Evolutionary conservation across 1,140 invertebrate species (phyloP).

Genomic region (Chionoecetes opilio): DNA sequence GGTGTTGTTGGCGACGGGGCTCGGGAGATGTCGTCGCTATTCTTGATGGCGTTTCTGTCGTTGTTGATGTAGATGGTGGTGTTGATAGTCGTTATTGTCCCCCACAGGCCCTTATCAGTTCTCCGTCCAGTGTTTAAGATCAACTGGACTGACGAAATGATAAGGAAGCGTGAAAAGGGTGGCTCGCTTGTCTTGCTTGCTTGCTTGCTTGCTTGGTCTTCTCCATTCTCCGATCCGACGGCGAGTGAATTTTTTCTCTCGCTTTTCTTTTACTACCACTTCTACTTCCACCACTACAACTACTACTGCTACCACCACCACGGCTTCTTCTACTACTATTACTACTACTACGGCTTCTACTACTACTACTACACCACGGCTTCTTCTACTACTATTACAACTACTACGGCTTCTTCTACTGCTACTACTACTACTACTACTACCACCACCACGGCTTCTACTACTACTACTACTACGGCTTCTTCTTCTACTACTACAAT

Average conservation of each 20-base stretch:
- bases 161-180: conserved; percentile 81
- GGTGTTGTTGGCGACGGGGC: not conserved
- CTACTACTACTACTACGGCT: too few relatives aligned
- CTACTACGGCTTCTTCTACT: too few relatives aligned
- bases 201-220: not conserved
- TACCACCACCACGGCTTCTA: not conserved
- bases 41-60: not conserved
- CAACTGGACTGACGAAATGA: conserved; percentile 80
- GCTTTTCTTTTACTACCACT: not conserved
- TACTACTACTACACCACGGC: not conserved
- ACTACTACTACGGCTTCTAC: too few relatives aligned
- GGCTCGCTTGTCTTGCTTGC: not conserved
- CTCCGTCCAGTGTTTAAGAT: conserved; percentile 80
- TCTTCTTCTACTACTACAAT: too few relatives aligned
- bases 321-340: too few relatives aligned
- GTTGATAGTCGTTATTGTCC: conserved; percentile 66
- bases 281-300: not conserved
- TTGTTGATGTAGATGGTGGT: not conserved
- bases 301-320: too few relatives aligned
- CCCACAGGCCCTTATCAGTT: conserved; percentile 81
- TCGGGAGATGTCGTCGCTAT: not conserved
- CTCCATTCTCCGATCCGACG: not conserved
- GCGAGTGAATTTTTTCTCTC: not conserved
- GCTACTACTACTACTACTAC: not conserved
- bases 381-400: too few relatives aligned